A percentile compares a stretch with the other conserved stretches of the same genome.
phyloP scores from a whole-genome alignment of 2,113 vertebrate genomes.

The Corvus hawaiiensis region DNA sequence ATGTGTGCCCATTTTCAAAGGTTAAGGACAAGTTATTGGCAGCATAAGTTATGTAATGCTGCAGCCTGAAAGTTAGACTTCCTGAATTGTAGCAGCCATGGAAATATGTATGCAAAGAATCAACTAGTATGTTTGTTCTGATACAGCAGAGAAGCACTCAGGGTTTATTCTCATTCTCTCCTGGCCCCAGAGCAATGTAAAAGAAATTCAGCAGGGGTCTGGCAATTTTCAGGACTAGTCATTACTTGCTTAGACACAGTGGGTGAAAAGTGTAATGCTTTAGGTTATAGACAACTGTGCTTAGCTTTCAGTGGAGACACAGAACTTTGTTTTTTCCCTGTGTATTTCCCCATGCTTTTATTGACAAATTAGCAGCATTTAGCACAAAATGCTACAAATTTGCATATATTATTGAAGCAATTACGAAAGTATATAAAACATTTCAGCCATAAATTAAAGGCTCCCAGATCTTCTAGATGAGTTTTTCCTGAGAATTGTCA shows the following conservation, averaged over 20 bases:
- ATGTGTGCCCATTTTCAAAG: background rate
- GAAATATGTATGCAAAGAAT: background rate
- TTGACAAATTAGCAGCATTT: background rate
- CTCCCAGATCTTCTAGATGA: constrained; percentile 22
- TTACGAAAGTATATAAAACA: constrained; percentile 6
- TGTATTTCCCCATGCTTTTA: background rate
- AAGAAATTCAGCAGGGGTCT: background rate
- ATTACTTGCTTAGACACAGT: constrained; percentile 14
- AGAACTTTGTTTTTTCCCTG: background rate
- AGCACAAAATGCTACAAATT: background rate
- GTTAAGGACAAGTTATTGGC: background rate
- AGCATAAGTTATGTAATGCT: background rate
- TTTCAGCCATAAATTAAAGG: constrained; percentile 41
- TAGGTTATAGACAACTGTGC: background rate
- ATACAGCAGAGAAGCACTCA: background rate
- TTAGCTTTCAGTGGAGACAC: background rate
- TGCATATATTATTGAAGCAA: constrained; percentile 8
- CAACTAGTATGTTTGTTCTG: background rate
- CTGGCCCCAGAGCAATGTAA: constrained; percentile 1
- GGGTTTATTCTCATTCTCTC: background rate
- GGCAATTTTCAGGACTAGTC: background rate
- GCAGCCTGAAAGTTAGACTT: background rate
- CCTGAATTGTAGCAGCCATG: background rate
- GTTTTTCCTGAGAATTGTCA: constrained; percentile 3
- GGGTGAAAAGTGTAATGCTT: background rate